These are phyloP conservation scores for mouse (Mus musculus) DNA, from an alignment of 2,113 vertebrate species.

Conservation along the genomic window DNA sequence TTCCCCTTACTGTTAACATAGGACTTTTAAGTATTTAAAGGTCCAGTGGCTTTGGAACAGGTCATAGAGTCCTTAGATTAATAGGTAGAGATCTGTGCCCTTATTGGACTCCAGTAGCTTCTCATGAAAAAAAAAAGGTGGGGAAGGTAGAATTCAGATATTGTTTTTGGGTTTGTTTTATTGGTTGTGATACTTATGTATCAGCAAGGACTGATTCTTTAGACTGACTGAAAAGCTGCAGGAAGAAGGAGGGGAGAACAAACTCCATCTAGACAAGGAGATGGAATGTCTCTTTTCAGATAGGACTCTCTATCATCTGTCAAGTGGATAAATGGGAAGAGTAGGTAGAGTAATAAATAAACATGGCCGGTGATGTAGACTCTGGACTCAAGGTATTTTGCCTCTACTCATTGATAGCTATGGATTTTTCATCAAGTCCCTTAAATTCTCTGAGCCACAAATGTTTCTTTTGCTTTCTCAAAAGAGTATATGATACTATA, in stretches of 20 bases:
- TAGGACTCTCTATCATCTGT: background rate
- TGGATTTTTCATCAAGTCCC: background rate
- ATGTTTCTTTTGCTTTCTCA: background rate
- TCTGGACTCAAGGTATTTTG: background rate
- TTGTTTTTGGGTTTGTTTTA: constrained; percentile 23
- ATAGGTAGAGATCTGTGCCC: background rate
- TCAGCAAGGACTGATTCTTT: background rate
- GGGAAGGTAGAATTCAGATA: background rate
- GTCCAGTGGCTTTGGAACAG: background rate
- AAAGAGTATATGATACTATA: background rate
- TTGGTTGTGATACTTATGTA: constrained; percentile 6
- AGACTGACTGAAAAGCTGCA: background rate
- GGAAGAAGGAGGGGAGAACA: background rate
- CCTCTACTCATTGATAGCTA: background rate
- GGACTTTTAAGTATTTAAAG: background rate
- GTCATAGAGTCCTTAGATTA: background rate
- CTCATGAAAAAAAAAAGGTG: background rate
- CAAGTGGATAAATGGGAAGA: background rate
- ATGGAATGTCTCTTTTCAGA: background rate
- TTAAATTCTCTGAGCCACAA: background rate
- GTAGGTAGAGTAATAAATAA: background rate
- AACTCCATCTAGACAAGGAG: background rate
- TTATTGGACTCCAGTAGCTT: background rate
- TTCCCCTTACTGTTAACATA: constrained; percentile 18
- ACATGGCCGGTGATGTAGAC: background rate